Percentiles rank a stretch among this genome's conserved stretches.
Conservation (phyloP, 2,797 vertebrate species). For the Peromyscus eremicus region DNA sequence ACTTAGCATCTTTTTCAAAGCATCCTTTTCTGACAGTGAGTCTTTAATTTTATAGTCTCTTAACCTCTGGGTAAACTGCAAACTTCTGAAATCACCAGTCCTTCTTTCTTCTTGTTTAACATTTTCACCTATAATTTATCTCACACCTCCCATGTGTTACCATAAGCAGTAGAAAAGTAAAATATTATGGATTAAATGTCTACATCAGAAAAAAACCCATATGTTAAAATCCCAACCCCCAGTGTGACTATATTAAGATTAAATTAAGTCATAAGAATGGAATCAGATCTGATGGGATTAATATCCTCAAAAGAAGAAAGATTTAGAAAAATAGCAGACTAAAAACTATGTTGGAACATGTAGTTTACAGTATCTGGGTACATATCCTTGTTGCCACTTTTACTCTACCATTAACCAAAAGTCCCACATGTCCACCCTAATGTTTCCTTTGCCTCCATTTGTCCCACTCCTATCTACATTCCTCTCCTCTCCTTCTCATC, state of each 20-base stretch:
- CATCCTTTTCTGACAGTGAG: not conserved
- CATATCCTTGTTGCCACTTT: not conserved
- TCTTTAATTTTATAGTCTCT: conserved; percentile 19
- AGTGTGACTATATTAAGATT: not conserved
- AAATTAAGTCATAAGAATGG: not conserved
- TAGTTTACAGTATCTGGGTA: not conserved
- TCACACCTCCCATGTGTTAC: not conserved
- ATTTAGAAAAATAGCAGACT: not conserved
- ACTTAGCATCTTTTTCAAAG: not conserved
- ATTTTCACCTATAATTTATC: not conserved
- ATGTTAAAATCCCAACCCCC: not conserved
- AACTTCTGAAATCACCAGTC: conserved; percentile 2
- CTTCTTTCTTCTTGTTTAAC: not conserved
- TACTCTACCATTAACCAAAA: not conserved
- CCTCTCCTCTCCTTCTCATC: not conserved
- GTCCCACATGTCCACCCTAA: not conserved
- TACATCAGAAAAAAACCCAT: not conserved
- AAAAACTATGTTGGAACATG: not conserved
- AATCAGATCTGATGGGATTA: not conserved
- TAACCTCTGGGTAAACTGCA: not conserved
- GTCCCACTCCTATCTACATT: not conserved
- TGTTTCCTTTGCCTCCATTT: not conserved
- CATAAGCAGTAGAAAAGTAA: not conserved
- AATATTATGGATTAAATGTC: not conserved
- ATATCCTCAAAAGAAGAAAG: not conserved